Conservation (phyloP, 2,888 invertebrate species). For the Volucella zonaria region DNA sequence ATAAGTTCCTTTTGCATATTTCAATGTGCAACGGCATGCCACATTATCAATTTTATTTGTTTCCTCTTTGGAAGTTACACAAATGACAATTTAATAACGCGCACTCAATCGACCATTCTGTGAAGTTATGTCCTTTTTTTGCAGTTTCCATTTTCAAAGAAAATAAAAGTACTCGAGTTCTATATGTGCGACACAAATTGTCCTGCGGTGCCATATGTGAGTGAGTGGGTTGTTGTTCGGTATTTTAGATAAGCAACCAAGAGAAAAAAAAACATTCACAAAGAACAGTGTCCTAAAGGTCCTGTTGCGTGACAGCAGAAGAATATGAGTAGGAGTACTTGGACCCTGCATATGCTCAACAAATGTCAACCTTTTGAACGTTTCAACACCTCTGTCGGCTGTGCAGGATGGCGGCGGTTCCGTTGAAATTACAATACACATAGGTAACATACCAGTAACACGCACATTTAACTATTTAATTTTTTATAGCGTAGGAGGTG, state of each 20-base stretch:
- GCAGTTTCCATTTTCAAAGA: slow-evolving; percentile 20
- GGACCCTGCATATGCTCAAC: slow-evolving; percentile 58
- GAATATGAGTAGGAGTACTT: background rate
- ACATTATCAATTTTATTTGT: slow-evolving; percentile 18
- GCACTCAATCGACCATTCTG: slow-evolving; percentile 61
- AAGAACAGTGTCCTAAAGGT: slow-evolving; percentile 23
- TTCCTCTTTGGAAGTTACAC: slow-evolving; percentile 10
- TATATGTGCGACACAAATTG: slow-evolving; percentile 56
- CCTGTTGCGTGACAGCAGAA: slow-evolving; percentile 67
- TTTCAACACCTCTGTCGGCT: slow-evolving; percentile 61
- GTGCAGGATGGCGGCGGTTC: slow-evolving; percentile 14
- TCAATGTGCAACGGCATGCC: too few species aligned
- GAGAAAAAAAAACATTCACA: background rate
- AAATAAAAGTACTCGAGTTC: slow-evolving; percentile 11
- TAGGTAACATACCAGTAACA: slow-evolving; percentile 20
- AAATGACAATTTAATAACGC: slow-evolving; percentile 68
- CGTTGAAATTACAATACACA: slow-evolving; percentile 56
- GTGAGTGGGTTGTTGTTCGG: slow-evolving; percentile 63
- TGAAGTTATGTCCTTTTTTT: slow-evolving; percentile 41
- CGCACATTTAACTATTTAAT: slow-evolving; percentile 12
- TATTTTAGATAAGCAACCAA: slow-evolving; percentile 60
- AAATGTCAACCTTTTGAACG: slow-evolving; percentile 65
- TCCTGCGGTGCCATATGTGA: slow-evolving; percentile 67
- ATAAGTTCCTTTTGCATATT: too few species aligned
- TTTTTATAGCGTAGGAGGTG: slow-evolving; percentile 51